Base-by-base conservation (phyloP, 2,797 vertebrate species). In the Melanotaenia maccullochi region DNA sequence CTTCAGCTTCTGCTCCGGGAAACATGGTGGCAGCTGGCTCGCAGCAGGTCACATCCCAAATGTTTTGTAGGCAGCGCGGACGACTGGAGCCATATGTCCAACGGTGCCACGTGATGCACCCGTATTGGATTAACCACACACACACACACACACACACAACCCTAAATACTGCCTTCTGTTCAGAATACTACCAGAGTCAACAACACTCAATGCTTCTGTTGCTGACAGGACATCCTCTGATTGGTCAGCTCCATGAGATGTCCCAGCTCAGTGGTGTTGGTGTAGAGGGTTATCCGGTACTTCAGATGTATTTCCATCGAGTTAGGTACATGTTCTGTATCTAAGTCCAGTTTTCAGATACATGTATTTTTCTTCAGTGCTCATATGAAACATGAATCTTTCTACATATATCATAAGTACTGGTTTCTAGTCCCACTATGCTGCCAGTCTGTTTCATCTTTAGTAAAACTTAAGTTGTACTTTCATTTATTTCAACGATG, bases 41-140 rank as follows among this genome's bases (percentile, higher is more conserved):
- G 18, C 80, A 62, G 73, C 81, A 65, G 68, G 81, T 83, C 83
- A 81, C 73, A 65, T 65, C 70, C 75, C 60, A 69, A 83, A 81
- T 76, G 85, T 84, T 81, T 74, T 32, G 80, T 68, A 61, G 66
- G 69, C 60, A 5, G 56, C 38, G 55, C 55, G 71, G 68, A 52
- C 25, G 60, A 20, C 66, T 57, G 70, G 33, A 75, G 76, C 85
- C 88, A 90, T 90, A 88, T 85, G 88, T 85, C 52, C 56, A 11
- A 44, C 71, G 28, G 40, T 30, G 0, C 83, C 88, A 88, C 60
- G 74, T 86, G 83, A 85, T 1, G 1, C 61, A 0, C n/a, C 58
- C 6, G 38, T 54, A 83, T 54, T 76, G 75, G 86, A 87, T 88
- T 87, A 87, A 71, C 64, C 8, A 71, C 2, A 28, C n/a, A 25